phyloP scores from a whole-genome alignment of 2,113 vertebrate genomes.

The Cisticola juncidis region DNA sequence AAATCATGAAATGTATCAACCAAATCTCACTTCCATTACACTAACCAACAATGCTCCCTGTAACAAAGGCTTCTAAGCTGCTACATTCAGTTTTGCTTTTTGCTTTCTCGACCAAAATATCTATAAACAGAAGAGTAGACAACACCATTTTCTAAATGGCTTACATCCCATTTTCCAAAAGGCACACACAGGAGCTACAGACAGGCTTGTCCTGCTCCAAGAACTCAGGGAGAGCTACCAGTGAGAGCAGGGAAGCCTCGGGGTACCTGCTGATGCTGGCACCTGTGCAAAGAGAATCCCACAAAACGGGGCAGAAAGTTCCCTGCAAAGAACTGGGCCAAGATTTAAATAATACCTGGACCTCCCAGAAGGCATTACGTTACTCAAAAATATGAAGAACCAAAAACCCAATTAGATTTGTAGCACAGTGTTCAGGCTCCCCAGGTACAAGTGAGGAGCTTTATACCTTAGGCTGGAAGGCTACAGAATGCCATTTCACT shows the following conservation, averaged over 20 bases:
- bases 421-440: background rate
- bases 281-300: background rate
- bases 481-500: background rate
- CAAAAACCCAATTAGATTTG: background rate
- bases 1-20: background rate
- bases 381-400: background rate
- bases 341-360: background rate
- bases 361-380: background rate
- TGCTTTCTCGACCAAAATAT: background rate
- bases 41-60: background rate
- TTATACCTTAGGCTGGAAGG: background rate
- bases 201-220: background rate
- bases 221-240: background rate
- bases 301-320: background rate
- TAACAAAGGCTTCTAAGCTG: background rate
- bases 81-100: background rate
- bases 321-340: background rate
- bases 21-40: background rate
- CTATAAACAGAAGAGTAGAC: background rate
- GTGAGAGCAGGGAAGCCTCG: rapidly evolving
- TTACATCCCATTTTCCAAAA: background rate
- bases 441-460: background rate
- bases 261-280: background rate
- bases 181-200: background rate
- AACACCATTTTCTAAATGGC: background rate